These are phyloP conservation scores for Rhamnusium bicolor DNA, from an alignment of 2,888 invertebrate species.

Conservation along the genomic window DNA sequence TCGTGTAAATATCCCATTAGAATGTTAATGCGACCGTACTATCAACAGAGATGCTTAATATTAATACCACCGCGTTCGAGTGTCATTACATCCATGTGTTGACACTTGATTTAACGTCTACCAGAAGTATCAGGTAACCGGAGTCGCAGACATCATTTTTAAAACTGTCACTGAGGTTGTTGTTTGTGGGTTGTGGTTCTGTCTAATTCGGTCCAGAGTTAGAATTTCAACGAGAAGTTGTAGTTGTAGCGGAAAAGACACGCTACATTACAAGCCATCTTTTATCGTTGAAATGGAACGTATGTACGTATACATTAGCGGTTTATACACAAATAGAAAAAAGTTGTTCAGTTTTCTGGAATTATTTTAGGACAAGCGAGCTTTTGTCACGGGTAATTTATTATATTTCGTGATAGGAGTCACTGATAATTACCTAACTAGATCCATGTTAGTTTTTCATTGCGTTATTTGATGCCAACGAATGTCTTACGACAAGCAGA, in stretches of 20 bases:
- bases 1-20: too few relatives aligned
- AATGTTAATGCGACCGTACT: too few relatives aligned
- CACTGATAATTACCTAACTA: neutral
- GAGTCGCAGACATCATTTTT: conserved; percentile 53
- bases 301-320: neutral
- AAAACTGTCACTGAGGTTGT: conserved; percentile 56
- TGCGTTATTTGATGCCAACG: neutral
- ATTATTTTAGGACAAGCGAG: neutral
- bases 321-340: neutral
- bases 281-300: neutral
- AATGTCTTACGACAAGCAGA: neutral
- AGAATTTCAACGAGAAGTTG: neutral
- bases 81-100: conserved; percentile 35
- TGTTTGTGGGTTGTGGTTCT: conserved; percentile 38
- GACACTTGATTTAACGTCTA: conserved; percentile 36
- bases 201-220: conserved; percentile 29
- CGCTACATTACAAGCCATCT: conserved; percentile 1
- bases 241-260: conserved; percentile 2
- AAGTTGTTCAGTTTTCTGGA: neutral
- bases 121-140: conserved; percentile 51
- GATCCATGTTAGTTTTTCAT: neutral
- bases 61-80: neutral
- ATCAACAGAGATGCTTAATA: too few relatives aligned
- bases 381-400: neutral
- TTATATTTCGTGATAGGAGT: neutral